Conservation (phyloP, 2,797 vertebrate genomes). For the Acipenser ruthenus region DNA sequence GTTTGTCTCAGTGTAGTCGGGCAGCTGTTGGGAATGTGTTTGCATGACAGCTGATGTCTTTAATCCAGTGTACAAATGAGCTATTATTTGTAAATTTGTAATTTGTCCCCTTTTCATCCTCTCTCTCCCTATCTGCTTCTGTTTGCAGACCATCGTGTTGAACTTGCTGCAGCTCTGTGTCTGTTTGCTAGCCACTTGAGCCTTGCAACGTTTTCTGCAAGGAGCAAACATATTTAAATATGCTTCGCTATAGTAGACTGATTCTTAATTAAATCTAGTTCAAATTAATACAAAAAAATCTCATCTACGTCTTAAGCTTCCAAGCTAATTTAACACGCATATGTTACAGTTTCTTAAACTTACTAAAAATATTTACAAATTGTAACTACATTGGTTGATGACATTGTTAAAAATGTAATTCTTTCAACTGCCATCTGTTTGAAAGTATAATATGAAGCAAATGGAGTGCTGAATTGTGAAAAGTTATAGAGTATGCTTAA, state of each 20-base stretch:
- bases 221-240: slow-evolving; percentile 33
- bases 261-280: slow-evolving; percentile 42
- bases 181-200: slow-evolving; percentile 17
- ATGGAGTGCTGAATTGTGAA: no score
- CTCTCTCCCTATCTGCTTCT: slow-evolving; percentile 23
- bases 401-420: no score
- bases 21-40: not conserved
- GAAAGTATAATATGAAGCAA: no score
- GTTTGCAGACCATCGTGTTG: slow-evolving; percentile 38
- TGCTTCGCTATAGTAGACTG: slow-evolving; percentile 18
- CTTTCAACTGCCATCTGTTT: no score
- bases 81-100: slow-evolving; percentile 17
- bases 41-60: slow-evolving; percentile 9
- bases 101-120: slow-evolving; percentile 13
- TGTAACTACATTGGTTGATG: no score
- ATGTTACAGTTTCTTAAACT: no score
- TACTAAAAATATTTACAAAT: no score
- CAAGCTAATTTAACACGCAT: no score
- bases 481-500: no score
- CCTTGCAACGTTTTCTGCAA: slow-evolving; percentile 18
- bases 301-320: no score
- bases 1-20: no score
- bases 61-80: slow-evolving; percentile 16
- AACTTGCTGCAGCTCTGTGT: slow-evolving; percentile 17
- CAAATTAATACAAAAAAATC: slow-evolving; percentile 27